Conservation (phyloP, 2,113 vertebrate genomes). For the Salvelinus alpinus region DNA sequence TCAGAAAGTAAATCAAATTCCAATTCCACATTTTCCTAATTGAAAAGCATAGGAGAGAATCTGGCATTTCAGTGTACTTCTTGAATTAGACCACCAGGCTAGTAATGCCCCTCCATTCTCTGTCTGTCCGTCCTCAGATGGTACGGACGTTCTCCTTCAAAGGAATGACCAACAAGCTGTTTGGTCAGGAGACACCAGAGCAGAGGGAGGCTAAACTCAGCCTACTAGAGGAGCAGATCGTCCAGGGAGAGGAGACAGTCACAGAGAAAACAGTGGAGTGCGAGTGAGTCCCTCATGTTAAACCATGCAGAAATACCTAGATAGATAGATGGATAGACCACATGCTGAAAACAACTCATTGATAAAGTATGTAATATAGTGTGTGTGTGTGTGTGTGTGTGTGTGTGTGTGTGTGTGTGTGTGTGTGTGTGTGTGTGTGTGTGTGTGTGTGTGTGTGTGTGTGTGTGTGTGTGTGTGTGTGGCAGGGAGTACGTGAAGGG, state of each 20-base stretch:
- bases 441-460: too few relatives aligned
- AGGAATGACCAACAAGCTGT: slow-evolving; percentile 95
- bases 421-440: too few relatives aligned
- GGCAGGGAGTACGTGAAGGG: slow-evolving; percentile 88
- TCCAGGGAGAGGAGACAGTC: slow-evolving; percentile 85
- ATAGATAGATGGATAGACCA: neutral
- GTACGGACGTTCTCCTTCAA: slow-evolving; percentile 92
- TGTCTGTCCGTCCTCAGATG: slow-evolving; percentile 70
- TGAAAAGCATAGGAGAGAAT: too few relatives aligned
- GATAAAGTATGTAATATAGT: neutral
- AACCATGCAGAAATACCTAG: neutral
- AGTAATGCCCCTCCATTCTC: slow-evolving; percentile 5
- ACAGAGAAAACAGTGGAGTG: slow-evolving; percentile 86
- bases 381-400: neutral
- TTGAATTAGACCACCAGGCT: neutral
- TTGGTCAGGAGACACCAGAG: slow-evolving; percentile 93
- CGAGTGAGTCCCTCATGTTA: slow-evolving; percentile 74
- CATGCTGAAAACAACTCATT: neutral
- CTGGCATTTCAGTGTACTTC: too few relatives aligned
- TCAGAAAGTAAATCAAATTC: too few relatives aligned
- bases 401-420: neutral
- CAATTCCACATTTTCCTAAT: too few relatives aligned
- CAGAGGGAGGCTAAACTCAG: slow-evolving; percentile 90
- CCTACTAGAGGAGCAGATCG: slow-evolving; percentile 88
- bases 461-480: too few relatives aligned